These are phyloP conservation scores for Lepus townsendii DNA, from an alignment of 2,797 vertebrate genomes.

Conservation along the genomic window DNA sequence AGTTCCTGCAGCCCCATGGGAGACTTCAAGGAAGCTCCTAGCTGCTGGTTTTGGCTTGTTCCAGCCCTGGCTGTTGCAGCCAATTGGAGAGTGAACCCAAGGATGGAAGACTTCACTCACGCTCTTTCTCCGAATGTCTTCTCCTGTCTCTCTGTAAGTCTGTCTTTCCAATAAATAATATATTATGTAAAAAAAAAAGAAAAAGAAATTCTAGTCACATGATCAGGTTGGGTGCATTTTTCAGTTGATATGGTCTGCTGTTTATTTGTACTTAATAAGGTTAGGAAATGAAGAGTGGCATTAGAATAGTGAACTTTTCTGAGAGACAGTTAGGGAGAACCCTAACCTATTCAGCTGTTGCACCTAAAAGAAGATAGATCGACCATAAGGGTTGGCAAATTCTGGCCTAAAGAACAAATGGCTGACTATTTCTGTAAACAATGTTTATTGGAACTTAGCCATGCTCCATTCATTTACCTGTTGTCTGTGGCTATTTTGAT, in stretches of 20 bases:
- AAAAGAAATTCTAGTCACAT: constrained; percentile 4
- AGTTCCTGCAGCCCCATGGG: too few species aligned
- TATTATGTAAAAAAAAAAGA: too few species aligned
- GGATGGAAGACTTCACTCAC: too few species aligned
- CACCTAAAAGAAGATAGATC: neutral
- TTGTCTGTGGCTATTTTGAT: neutral
- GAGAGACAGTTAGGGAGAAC: neutral
- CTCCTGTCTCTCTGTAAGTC: too few species aligned
- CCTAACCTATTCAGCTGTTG: neutral
- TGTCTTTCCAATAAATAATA: too few species aligned
- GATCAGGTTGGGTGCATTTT: neutral
- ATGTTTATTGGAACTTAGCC: constrained; percentile 29
- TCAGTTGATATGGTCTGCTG: neutral
- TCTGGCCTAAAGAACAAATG: neutral
- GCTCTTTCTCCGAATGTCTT: too few species aligned
- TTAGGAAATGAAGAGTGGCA: neutral
- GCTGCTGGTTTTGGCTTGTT: too few species aligned
- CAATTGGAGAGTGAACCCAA: too few species aligned
- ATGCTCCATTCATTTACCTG: neutral
- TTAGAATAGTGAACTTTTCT: neutral
- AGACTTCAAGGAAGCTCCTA: too few species aligned
- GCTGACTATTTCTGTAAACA: neutral
- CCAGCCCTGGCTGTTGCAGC: too few species aligned
- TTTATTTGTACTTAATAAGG: constrained; percentile 47
- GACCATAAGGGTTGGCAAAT: neutral